Evolutionary conservation across 2,797 vertebrate species (phyloP), one percentile per base, ranked within the genome.

Genomic region (Cuculus canorus): DNA sequence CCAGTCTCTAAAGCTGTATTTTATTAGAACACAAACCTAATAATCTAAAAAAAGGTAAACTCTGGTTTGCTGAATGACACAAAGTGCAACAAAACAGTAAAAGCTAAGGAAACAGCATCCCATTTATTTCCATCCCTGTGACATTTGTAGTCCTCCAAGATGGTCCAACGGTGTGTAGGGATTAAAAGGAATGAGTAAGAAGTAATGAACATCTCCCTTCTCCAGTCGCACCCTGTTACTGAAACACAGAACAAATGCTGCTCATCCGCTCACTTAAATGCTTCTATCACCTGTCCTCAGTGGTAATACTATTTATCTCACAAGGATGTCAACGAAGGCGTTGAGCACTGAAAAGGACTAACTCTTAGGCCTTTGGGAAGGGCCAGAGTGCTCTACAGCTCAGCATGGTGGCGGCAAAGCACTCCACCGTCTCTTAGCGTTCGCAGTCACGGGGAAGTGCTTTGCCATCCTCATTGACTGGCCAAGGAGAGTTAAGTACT

Each of bases 271-370:
- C 14, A 53, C 81, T 88, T 22, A 65, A 95, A 76, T 11, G 22
- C 16, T 81, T 68, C 41, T 64, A 32, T 45, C 7, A 2, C 30
- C 53, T 33, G 0, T 54, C 16, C 32, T 70, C 3, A 0, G 5
- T 28, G 48, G 33, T 35, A 30, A 25, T 61, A 7, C 25, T 41
- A 28, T 61, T 93, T 86, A 54, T 82, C 77, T 84, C 91, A 6
- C 70, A 11, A 66, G 63, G 63, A 69, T 90, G 59, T 35, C 0
- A 0, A 11, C 27, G 28, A 50, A 77, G 70, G 43, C 37, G 17
- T 2, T 17, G 77, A 47, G 8, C 33, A 2, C 14, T 4, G 22
- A 27, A 23, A 12, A 80, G 32, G 10, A 18, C n/a, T 22, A 16
- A 10, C 35, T 25, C 0, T 7, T 76, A 32, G 54, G 37, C 41